phyloP scores from a whole-genome alignment of 2,797 vertebrate species.

The Enteromius unitaeniatus region DNA sequence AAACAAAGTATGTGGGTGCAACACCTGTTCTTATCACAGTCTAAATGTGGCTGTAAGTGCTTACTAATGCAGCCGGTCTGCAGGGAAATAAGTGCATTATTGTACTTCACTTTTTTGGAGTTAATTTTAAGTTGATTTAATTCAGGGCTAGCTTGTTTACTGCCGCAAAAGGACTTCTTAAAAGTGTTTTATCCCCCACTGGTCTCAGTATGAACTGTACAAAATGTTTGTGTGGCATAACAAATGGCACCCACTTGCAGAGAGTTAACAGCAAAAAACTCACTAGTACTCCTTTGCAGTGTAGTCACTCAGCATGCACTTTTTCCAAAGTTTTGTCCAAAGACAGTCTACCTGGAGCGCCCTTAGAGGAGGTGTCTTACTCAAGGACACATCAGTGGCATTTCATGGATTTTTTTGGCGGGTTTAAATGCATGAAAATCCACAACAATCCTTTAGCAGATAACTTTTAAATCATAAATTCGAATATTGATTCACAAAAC shows the following conservation, averaged over 20 bases:
- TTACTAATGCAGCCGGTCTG: slow-evolving; percentile 38
- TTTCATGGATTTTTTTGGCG: background rate
- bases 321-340: slow-evolving; percentile 5
- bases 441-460: background rate
- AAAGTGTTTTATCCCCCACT: slow-evolving; percentile 31
- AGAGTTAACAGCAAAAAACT: background rate
- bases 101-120: slow-evolving; percentile 27
- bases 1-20: slow-evolving; percentile 11
- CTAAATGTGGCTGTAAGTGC: slow-evolving; percentile 34
- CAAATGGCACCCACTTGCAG: background rate
- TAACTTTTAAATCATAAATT: background rate
- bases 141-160: slow-evolving; percentile 15
- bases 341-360: background rate
- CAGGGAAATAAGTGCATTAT: slow-evolving; percentile 44
- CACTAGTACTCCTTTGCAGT: background rate
- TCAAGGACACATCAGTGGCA: background rate
- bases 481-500: background rate
- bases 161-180: slow-evolving; percentile 24
- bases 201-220: slow-evolving; percentile 7
- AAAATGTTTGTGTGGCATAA: slow-evolving; percentile 17
- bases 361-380: background rate
- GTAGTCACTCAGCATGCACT: background rate
- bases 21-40: background rate
- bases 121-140: slow-evolving; percentile 46
- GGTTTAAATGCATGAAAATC: background rate